A percentile compares a stretch with the other conserved stretches of the same genome.
These are phyloP conservation scores for Drosophila sp. DNA, from an alignment of 1,140 invertebrate species.

Conservation along the genomic window DNA sequence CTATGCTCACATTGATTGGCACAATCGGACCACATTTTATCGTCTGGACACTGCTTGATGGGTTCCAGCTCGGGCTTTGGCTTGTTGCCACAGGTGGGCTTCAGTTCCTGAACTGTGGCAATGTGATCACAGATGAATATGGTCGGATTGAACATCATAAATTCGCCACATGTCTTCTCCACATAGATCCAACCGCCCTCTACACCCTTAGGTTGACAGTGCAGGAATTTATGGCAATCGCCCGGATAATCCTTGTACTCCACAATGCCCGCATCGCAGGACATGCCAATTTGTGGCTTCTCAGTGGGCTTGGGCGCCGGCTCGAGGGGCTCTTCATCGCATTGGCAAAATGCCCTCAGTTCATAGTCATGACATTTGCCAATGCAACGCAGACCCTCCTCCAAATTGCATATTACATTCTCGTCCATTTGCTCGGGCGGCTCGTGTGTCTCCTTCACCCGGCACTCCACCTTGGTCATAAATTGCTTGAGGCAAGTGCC, in stretches of 20 bases:
- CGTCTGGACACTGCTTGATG: constrained; percentile 56
- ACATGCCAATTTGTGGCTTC: constrained; percentile 56
- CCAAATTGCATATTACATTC: constrained; percentile 89
- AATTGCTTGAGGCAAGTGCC: constrained; percentile 79
- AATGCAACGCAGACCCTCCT: constrained; percentile 88
- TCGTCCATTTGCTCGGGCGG: constrained; percentile 88
- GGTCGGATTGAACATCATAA: constrained; percentile 86
- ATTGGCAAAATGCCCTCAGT: constrained; percentile 88
- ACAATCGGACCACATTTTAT: constrained; percentile 85
- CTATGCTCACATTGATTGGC: constrained; percentile 86
- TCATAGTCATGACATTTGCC: constrained; percentile 88
- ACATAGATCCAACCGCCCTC: constrained; percentile 81
- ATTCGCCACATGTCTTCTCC: constrained; percentile 85
- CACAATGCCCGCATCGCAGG: constrained; percentile 58
- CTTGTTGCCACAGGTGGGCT: constrained; percentile 85
- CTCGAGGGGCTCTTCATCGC: constrained; percentile 80
- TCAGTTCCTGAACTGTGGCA: constrained; percentile 85
- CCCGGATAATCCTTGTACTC: constrained; percentile 83
- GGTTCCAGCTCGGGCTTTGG: constrained; percentile 34
- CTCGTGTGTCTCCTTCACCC: constrained; percentile 86
- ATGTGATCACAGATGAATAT: constrained; percentile 87
- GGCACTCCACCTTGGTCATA: constrained; percentile 90
- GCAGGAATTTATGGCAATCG: constrained; percentile 86
- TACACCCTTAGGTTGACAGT: constrained; percentile 83
- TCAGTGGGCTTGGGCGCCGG: constrained; percentile 38